phyloP scores from a whole-genome alignment of 2,888 invertebrate species.

The Chalcosyrphus nemorum region DNA sequence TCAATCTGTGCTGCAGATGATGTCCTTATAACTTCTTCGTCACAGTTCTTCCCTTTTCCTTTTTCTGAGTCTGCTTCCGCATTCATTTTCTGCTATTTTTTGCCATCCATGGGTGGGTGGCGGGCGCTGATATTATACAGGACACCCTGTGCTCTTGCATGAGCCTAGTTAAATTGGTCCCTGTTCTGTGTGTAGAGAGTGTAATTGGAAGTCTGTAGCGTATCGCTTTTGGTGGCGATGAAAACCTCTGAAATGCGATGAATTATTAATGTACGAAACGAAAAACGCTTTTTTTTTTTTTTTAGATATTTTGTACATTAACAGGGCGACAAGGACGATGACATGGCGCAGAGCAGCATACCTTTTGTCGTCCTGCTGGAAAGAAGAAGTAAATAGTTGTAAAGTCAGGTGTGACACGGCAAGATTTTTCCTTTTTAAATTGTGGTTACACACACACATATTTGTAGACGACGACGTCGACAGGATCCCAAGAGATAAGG shows the following conservation, averaged over 20 bases:
- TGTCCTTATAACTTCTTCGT: slow-evolving; percentile 35
- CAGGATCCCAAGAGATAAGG: slow-evolving; percentile 4
- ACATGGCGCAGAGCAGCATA: slow-evolving; percentile 4
- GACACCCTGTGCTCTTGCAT: slow-evolving; percentile 9
- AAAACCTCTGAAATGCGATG: slow-evolving; percentile 78
- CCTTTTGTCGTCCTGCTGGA: slow-evolving; percentile 75
- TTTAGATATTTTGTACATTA: slow-evolving; percentile 46
- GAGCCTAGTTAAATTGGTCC: slow-evolving; percentile 21
- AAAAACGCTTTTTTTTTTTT: slow-evolving; percentile 21
- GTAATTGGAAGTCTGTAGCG: slow-evolving; percentile 10
- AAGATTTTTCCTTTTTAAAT: slow-evolving; percentile 18
- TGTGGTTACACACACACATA: slow-evolving; percentile 8
- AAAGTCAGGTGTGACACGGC: slow-evolving; percentile 79
- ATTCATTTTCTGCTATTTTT: neutral
- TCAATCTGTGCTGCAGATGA: slow-evolving; percentile 34
- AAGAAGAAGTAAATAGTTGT: slow-evolving; percentile 78
- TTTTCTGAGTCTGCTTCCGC: slow-evolving; percentile 2
- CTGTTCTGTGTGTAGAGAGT: slow-evolving; percentile 22
- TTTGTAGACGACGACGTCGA: neutral
- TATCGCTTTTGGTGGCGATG: slow-evolving; percentile 70
- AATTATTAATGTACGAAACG: slow-evolving; percentile 79
- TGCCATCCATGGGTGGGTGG: neutral
- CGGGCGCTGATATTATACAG: neutral
- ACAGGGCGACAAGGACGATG: slow-evolving; percentile 30
- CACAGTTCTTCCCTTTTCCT: neutral